A percentile compares a stretch with the other conserved stretches of the same genome.
Evolutionary conservation across 1,140 invertebrate species (phyloP).

Genomic region (Lasioglossum albipes): DNA sequence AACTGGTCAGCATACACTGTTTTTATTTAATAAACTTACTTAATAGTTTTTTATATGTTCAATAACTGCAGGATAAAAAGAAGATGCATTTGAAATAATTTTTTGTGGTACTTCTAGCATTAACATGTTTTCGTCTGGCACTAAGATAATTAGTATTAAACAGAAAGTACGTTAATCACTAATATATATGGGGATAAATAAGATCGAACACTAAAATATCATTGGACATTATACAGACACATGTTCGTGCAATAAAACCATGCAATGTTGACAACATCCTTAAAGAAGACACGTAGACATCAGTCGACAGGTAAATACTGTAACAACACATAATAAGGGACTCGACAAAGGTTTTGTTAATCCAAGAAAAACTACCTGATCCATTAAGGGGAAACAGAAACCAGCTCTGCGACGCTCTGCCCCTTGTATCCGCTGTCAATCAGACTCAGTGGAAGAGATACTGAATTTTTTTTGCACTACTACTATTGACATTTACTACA

Average conservation of each 20-base stretch:
- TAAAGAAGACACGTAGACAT: slow-evolving; percentile 41
- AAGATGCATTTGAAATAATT: too few relatives aligned
- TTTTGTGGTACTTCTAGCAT: too few relatives aligned
- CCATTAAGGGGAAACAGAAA: slow-evolving; percentile 69
- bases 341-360: slow-evolving; percentile 42
- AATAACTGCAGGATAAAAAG: too few relatives aligned
- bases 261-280: slow-evolving; percentile 47
- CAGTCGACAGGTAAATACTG: slow-evolving; percentile 48
- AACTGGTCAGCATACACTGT: too few relatives aligned
- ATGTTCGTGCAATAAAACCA: slow-evolving; percentile 34
- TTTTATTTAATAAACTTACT: too few relatives aligned
- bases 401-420: slow-evolving; percentile 68
- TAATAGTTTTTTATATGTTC: too few relatives aligned
- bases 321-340: slow-evolving; percentile 53
- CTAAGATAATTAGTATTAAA: slow-evolving; percentile 44
- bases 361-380: slow-evolving; percentile 68
- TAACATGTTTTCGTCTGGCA: neutral
- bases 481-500: slow-evolving; percentile 60
- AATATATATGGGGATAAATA: slow-evolving; percentile 6
- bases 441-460: slow-evolving; percentile 66
- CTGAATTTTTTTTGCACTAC: slow-evolving; percentile 59
- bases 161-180: slow-evolving; percentile 32
- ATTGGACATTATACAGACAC: slow-evolving; percentile 35
- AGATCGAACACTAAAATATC: slow-evolving; percentile 28
- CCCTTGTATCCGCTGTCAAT: slow-evolving; percentile 63